A percentile compares a stretch with the other conserved stretches of the same genome.
These are phyloP conservation scores for Drosophila hamatofila DNA, from an alignment of 2,888 invertebrate genomes.

Conservation along the genomic window DNA sequence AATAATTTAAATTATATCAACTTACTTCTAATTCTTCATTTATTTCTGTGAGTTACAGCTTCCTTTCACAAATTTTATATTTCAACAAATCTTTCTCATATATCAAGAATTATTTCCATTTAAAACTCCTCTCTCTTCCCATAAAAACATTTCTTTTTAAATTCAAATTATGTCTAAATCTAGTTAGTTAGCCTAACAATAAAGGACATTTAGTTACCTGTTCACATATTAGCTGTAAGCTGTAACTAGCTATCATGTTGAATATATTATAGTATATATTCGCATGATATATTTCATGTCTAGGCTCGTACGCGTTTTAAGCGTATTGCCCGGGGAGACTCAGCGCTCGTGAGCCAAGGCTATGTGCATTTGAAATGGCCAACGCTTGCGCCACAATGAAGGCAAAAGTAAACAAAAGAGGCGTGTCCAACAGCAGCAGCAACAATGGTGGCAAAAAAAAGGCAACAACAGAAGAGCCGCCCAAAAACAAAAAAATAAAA, in stretches of 20 bases:
- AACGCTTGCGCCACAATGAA: slow-evolving; percentile 65
- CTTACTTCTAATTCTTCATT: too few species aligned
- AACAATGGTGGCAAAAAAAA: slow-evolving; percentile 34
- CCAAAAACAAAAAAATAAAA: slow-evolving; percentile 19
- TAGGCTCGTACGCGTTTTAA: slow-evolving; percentile 20
- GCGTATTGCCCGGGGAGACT: slow-evolving; percentile 34
- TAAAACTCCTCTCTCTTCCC: too few species aligned
- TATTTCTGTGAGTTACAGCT: too few species aligned
- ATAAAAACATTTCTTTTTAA: too few species aligned
- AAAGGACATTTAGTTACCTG: background rate
- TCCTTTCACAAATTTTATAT: too few species aligned
- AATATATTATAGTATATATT: slow-evolving; percentile 1
- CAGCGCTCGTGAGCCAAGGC: slow-evolving; percentile 55
- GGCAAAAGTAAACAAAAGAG: slow-evolving; percentile 63
- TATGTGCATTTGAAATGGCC: slow-evolving; percentile 73
- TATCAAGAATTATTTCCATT: too few species aligned
- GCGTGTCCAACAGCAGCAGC: slow-evolving; percentile 49
- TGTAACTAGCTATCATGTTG: background rate
- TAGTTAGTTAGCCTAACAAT: background rate
- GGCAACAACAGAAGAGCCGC: slow-evolving; percentile 30
- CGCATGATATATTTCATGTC: slow-evolving; percentile 16
- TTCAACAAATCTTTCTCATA: too few species aligned
- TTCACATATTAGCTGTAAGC: background rate
- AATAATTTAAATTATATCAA: too few species aligned
- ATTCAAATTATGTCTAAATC: too few species aligned